A percentile compares a stretch with the other conserved stretches of the same genome.
Conservation (phyloP, 1,140 invertebrate species). For the Arctopsyche grandis region DNA sequence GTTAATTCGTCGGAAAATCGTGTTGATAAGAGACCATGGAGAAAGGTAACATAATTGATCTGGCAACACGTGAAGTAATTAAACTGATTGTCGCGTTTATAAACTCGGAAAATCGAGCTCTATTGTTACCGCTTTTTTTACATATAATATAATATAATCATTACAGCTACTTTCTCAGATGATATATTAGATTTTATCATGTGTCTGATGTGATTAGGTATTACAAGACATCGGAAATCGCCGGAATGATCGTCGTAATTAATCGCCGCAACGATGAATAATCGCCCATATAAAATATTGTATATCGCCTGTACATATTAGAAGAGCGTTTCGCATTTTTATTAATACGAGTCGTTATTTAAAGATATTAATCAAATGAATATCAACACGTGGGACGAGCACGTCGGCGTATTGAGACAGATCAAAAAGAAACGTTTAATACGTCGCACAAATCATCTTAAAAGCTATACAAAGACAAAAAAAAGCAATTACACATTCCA, state of each 20-base stretch:
- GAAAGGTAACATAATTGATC: constrained; percentile 11
- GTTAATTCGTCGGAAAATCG: neutral
- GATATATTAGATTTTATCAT: neutral
- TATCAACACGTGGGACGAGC: constrained; percentile 7
- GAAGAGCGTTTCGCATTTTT: neutral
- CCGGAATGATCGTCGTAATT: neutral
- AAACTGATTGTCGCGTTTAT: constrained; percentile 31
- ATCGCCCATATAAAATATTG: constrained; percentile 2
- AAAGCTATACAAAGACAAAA: no score
- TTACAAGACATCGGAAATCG: no score
- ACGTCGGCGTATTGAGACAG: constrained; percentile 11
- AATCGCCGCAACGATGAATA: neutral
- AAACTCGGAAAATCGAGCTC: constrained; percentile 13
- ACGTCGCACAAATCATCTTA: neutral
- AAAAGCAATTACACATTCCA: no score
- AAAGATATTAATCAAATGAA: constrained; percentile 16
- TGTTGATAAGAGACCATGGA: neutral
- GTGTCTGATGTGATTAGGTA: neutral
- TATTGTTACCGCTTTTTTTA: neutral
- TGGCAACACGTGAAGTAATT: constrained; percentile 26
- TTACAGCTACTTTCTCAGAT: no score
- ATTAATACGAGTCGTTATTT: constrained; percentile 4
- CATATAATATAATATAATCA: no score
- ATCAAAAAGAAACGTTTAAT: neutral
- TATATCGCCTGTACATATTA: neutral